Evolutionary conservation across 2,113 vertebrate genomes (phyloP).

Genomic region (Sinocyclocheilus rhinocerous): DNA sequence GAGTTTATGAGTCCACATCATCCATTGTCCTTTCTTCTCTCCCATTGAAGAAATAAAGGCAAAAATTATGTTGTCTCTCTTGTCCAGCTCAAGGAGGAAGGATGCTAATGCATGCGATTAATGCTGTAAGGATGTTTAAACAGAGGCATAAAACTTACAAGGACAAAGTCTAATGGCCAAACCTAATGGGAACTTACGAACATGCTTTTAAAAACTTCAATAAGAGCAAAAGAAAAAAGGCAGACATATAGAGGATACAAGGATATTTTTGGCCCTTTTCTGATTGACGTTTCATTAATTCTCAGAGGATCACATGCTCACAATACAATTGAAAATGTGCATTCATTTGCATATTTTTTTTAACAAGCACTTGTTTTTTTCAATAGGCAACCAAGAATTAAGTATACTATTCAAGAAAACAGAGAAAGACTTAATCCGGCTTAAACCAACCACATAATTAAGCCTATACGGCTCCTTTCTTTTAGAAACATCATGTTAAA

Average conservation of each 20-base stretch:
- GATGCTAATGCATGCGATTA: conserved; percentile 48
- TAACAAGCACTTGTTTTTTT: background rate
- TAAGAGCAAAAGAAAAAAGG: background rate
- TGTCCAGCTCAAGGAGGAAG: background rate
- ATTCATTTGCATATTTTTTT: conserved; percentile 48
- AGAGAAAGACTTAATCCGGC: background rate
- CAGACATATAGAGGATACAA: too few species aligned
- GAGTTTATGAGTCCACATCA: background rate
- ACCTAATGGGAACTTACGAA: conserved; percentile 2
- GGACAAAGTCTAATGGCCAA: conserved; percentile 14
- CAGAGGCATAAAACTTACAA: background rate
- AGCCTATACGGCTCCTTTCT: background rate
- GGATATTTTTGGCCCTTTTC: conserved; percentile 35
- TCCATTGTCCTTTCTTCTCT: background rate
- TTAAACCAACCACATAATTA: background rate
- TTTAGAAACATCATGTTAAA: background rate
- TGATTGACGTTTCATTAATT: conserved; percentile 44
- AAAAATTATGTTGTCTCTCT: background rate
- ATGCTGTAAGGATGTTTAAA: conserved; percentile 25
- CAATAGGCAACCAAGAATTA: background rate
- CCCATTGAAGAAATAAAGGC: background rate
- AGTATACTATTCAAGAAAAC: background rate
- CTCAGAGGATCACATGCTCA: conserved; percentile 35
- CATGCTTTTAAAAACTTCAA: conserved; percentile 2
- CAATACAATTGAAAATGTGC: conserved; percentile 50